A percentile compares a stretch with the other conserved stretches of the same genome.
Evolutionary conservation across 2,888 invertebrate genomes (phyloP).

Genomic region (Odontothrips loti): DNA sequence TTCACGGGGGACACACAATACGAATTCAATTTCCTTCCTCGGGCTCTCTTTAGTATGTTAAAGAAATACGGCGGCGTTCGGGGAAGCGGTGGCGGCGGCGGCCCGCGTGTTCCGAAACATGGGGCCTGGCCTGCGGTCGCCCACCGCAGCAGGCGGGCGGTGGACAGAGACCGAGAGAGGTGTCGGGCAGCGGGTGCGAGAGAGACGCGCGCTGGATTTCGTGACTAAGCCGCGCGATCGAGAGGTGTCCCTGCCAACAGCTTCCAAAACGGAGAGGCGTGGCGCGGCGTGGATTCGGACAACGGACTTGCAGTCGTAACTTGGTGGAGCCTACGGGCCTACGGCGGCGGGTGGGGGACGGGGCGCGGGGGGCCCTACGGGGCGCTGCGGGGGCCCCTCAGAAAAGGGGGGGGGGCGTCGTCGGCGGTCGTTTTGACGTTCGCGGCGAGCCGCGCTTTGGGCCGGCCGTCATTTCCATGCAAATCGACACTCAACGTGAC

Average conservation of each 20-base stretch:
- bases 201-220: neutral
- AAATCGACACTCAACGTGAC: constrained; percentile 11
- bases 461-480: constrained; percentile 4
- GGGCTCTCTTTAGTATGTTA: neutral
- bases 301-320: constrained; percentile 1
- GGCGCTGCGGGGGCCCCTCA: too few relatives aligned
- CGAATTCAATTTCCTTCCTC: constrained; percentile 15
- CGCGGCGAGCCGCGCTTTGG: neutral
- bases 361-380: neutral
- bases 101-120: neutral
- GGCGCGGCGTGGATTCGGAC: neutral
- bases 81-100: neutral
- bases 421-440: neutral
- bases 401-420: too few relatives aligned
- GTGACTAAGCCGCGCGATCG: neutral
- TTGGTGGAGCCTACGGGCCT: neutral
- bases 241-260: too few relatives aligned
- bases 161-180: neutral
- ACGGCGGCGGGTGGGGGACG: neutral
- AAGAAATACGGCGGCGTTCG: constrained; percentile 4
- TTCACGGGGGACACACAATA: constrained; percentile 9
- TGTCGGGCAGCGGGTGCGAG: too few relatives aligned
- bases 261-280: too few relatives aligned
- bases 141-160: neutral
- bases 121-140: neutral